These are phyloP conservation scores for Acanthis flammea DNA, from an alignment of 2,797 vertebrate species.

Conservation along the genomic window DNA sequence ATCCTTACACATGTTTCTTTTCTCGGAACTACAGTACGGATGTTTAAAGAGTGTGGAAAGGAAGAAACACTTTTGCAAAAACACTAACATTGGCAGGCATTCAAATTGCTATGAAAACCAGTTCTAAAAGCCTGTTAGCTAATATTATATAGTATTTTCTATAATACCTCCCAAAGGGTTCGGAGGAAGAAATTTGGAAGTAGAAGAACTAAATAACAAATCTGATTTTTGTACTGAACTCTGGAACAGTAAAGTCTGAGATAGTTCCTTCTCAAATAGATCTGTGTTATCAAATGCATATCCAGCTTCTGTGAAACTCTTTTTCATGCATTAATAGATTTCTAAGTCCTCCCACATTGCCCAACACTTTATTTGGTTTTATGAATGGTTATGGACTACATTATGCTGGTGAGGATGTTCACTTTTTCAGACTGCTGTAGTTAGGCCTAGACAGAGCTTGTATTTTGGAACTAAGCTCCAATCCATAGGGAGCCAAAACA, in stretches of 20 bases:
- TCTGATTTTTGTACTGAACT: neutral
- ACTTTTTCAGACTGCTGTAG: neutral
- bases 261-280: neutral
- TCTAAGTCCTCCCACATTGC: neutral
- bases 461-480: neutral
- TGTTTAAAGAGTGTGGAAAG: slow-evolving; percentile 47
- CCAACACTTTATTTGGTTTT: neutral
- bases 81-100: slow-evolving; percentile 34
- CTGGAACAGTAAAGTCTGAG: neutral
- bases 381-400: neutral
- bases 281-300: neutral
- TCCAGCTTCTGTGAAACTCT: neutral
- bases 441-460: neutral
- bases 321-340: neutral
- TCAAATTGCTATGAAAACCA: neutral
- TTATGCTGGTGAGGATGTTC: neutral
- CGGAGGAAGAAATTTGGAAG: neutral
- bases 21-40: slow-evolving; percentile 15
- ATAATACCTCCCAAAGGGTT: neutral
- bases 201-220: neutral
- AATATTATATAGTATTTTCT: neutral
- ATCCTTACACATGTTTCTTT: slow-evolving; percentile 29
- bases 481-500: neutral
- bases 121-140: neutral
- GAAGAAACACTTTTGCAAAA: slow-evolving; percentile 9